Evolutionary conservation across 2,113 vertebrate genomes (phyloP).

Genomic region (Pseudopodoces humilis): DNA sequence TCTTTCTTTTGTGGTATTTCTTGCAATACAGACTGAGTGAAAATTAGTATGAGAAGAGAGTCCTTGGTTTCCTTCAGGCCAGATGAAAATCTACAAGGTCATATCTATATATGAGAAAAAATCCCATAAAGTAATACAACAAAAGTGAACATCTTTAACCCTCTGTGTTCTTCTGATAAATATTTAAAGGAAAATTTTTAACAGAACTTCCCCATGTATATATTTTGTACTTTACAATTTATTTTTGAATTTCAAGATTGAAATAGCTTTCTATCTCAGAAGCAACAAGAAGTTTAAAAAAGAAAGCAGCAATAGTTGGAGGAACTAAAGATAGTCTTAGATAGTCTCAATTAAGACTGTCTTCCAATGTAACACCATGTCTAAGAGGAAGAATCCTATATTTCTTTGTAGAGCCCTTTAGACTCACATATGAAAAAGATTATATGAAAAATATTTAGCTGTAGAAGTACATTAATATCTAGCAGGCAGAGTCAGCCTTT

Average conservation of each 20-base stretch:
- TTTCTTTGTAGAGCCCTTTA: background rate
- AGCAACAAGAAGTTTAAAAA: background rate
- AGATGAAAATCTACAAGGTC: background rate
- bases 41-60: background rate
- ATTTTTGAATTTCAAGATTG: background rate
- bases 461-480: background rate
- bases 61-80: background rate
- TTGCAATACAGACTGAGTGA: background rate
- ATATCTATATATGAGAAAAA: background rate
- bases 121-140: background rate
- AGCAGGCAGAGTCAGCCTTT: fast-evolving
- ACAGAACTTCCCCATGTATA: background rate
- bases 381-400: background rate
- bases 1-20: background rate
- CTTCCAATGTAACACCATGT: background rate
- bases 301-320: background rate
- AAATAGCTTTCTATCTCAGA: background rate
- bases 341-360: background rate
- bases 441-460: background rate
- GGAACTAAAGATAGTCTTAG: background rate
- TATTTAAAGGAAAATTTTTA: background rate
- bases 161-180: background rate
- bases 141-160: background rate
- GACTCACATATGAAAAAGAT: background rate
- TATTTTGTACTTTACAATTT: background rate